Percentiles rank a stretch among this genome's conserved stretches.
Evolutionary conservation across 2,797 vertebrate genomes (phyloP).

Genomic region (Chaunax sp.): DNA sequence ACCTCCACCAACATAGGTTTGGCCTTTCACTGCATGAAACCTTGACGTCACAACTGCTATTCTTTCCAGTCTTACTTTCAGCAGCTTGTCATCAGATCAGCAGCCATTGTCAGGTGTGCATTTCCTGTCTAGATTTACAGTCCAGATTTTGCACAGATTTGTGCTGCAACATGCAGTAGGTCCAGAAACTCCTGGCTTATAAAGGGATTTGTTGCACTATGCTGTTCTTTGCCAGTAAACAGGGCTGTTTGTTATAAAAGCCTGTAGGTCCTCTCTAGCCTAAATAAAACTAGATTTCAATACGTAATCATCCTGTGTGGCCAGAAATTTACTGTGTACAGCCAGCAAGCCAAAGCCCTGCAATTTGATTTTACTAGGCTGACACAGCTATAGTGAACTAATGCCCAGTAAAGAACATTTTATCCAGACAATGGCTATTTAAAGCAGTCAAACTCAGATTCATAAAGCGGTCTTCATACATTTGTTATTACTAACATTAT

Average conservation of each 20-base stretch:
- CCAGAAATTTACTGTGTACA: constrained; percentile 78
- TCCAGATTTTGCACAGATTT: constrained; percentile 40
- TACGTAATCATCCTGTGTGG: constrained; percentile 79
- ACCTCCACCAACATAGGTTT: not conserved
- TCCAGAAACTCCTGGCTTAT: constrained; percentile 60
- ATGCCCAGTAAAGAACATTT: constrained; percentile 73
- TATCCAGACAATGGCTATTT: constrained; percentile 67
- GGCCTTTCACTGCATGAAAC: constrained; percentile 16
- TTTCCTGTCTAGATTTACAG: constrained; percentile 60
- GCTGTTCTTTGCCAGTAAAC: constrained; percentile 71
- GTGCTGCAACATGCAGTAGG: constrained; percentile 34
- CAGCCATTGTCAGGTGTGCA: constrained; percentile 62
- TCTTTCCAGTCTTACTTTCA: constrained; percentile 31
- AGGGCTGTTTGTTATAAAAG: constrained; percentile 71
- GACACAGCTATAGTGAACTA: constrained; percentile 77
- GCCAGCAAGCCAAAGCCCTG: constrained; percentile 76
- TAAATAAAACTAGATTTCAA: constrained; percentile 71
- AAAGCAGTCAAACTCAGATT: constrained; percentile 54
- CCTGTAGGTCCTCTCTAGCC: constrained; percentile 53
- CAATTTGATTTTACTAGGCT: constrained; percentile 83
- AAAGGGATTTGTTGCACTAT: constrained; percentile 64
- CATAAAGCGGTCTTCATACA: constrained; percentile 35
- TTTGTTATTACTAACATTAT: constrained; percentile 40
- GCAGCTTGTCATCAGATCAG: constrained; percentile 54
- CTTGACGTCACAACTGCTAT: constrained; percentile 23